A percentile compares a stretch with the other conserved stretches of the same genome.
Evolutionary conservation across 2,113 vertebrate genomes (phyloP).

Genomic region (Onychorhynchus coronatus): DNA sequence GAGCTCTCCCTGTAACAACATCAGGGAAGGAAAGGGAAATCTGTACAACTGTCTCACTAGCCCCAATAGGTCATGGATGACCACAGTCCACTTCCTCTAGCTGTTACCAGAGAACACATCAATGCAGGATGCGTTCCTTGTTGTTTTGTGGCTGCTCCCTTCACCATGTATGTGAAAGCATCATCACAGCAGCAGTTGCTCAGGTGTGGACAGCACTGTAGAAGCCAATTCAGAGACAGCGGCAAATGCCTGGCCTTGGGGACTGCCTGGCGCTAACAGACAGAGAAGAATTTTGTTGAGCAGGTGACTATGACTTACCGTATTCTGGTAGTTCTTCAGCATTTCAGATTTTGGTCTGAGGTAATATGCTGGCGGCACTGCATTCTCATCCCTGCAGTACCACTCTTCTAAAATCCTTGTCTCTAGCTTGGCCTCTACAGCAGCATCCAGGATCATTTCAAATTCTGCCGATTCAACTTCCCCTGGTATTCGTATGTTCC

Average conservation of each 20-base stretch:
- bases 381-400: slow-evolving; percentile 98
- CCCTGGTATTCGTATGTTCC: slow-evolving; percentile 92
- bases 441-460: slow-evolving; percentile 97
- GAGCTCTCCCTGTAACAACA: not conserved
- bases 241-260: not conserved
- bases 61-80: not conserved
- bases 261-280: not conserved
- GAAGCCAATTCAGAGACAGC: not conserved
- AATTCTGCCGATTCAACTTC: slow-evolving; percentile 97
- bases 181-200: not conserved
- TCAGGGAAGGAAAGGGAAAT: not conserved
- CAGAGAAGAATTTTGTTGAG: not conserved
- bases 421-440: slow-evolving; percentile 90
- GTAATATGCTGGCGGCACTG: slow-evolving; percentile 96
- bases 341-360: slow-evolving; percentile 93
- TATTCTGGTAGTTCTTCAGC: slow-evolving; percentile 87
- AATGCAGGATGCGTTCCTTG: not conserved
- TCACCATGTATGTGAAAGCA: not conserved
- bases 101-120: not conserved
- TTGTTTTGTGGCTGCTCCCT: not conserved
- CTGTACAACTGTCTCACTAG: not conserved
- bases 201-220: not conserved
- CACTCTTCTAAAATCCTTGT: slow-evolving; percentile 94
- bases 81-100: not conserved
- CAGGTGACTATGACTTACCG: slow-evolving; percentile 64